Evolutionary conservation across 2,797 vertebrate species (phyloP), one percentile per base, ranked within the genome.

Genomic region (Gymnoscopelus braueri): DNA sequence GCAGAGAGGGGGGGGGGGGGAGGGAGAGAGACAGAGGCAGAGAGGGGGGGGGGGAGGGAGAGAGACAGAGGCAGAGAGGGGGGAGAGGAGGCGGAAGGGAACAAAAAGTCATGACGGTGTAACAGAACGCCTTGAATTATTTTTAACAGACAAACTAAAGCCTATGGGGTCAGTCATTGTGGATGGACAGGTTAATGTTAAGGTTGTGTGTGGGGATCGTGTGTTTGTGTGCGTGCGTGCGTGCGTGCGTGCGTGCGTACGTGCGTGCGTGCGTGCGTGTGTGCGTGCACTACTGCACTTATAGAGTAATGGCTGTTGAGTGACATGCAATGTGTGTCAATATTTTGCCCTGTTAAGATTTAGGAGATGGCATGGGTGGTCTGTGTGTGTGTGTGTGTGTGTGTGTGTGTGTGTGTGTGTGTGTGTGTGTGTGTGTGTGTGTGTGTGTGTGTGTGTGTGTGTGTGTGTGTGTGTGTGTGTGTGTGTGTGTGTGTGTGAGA

Each of bases 301-400:
- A 63, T 60, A 24, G 67, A 56, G 47, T 72, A 56, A 35, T 44
- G 54, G 63, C 54, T 69, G 84, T 49, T 70, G 84, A 88, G 73
- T 85, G 87, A 85, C 60, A 63, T 64, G 78, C 32, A 35, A 39
- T 74, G 67, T 75, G 79, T 80, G 81, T 85, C 83, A 85, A 86
- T 84, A 83, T 82, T 89, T 82, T 72, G 71, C 56, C 65, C 4
- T 0, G 63, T 57, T 79, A 77, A 79, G 81, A 69, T 73, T 51
- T 62, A 67, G 47, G 50, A 78, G 61, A 48, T 77, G 61, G 49
- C 60, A 62, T 56, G 77, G 74, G 79, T 81, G 73, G 81, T 76
- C 71, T 60, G 60, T 29, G 39, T 26, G 19, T 57, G 4, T 58
- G 26, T 13, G 13, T 56, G 44, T 44, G 49, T 10, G 58, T 52